These are phyloP conservation scores for Eudasyphora cyanicolor DNA, from an alignment of 2,888 invertebrate species.

Conservation along the genomic window DNA sequence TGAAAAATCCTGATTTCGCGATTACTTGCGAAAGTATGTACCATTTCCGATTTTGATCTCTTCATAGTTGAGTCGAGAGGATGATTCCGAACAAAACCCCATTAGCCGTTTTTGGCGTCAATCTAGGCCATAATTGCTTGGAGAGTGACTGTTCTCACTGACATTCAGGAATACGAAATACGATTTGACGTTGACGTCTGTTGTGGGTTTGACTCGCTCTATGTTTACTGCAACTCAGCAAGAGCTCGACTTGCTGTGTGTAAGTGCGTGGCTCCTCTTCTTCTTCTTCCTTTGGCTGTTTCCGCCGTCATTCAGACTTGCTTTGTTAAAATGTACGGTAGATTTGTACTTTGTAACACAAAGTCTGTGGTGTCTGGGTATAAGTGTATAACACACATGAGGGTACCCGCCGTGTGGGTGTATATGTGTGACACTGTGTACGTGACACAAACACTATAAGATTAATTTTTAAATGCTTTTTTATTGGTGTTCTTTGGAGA, in stretches of 20 bases:
- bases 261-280: neutral
- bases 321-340: no score
- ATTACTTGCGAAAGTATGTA: no score
- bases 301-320: constrained; percentile 33
- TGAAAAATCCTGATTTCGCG: no score
- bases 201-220: neutral
- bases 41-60: no score
- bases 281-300: constrained; percentile 17
- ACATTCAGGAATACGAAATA: no score
- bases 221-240: constrained; percentile 21
- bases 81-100: no score
- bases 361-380: constrained; percentile 29
- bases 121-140: neutral
- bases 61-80: no score
- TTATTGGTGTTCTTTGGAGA: constrained; percentile 68
- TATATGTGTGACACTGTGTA: constrained; percentile 52
- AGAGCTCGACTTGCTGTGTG: neutral
- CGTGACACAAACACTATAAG: constrained; percentile 69
- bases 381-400: neutral
- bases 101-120: no score
- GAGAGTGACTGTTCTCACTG: neutral
- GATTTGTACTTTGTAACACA: constrained; percentile 35
- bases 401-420: neutral
- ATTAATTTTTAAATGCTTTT: constrained; percentile 71
- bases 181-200: neutral